Base-by-base conservation (phyloP, 2,113 vertebrate genomes). In the Seriola rivoliana region DNA sequence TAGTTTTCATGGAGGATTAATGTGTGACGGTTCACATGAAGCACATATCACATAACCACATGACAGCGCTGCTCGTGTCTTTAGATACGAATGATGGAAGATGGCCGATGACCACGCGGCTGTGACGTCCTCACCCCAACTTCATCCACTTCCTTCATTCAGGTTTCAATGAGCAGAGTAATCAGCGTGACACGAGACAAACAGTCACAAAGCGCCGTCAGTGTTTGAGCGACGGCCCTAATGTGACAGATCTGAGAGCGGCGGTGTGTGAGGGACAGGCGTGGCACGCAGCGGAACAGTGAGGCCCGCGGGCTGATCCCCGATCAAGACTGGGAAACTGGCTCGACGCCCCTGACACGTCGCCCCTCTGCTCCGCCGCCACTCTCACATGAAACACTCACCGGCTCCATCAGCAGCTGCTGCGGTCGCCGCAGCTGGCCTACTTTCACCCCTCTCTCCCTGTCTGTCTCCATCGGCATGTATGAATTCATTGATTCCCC, bases 231-330 rank as follows among this genome's bases (percentile, higher is more conserved):
- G 90, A 89, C 76, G 68, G 72, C 72, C 82, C 71, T 90, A 88
- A 90, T 82, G 89, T 91, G 91, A 91, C 89, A 90, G 77, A 86
- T 91, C 85, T 78, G 87, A 88, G 89, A 85, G 83, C 57, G 19
- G 84, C 58, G 59, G 85, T 12, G 88, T 91, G 88, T 91, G 92
- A 93, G 89, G 92, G 89, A 92, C 89, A 93, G 87, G 89, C 91
- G 84, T 93, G 91, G 89, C 72, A 46, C 67, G 46, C 81, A 19
- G 88, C 10, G 54, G 80, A 88, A 85, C 86, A 93, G 87, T 32
- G 12, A 68, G 78, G 84, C 91, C 91, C 44, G 1, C 52, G 32
- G 91, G 85, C 82, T 83, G 78, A 90, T 91, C 86, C 85, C 83
- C 82, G 58, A 82, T 93, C 82, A 75, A 77, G 78, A 75, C 76